Base-by-base conservation (phyloP, 2,797 vertebrate genomes). In the Gallinago nigripennis region DNA sequence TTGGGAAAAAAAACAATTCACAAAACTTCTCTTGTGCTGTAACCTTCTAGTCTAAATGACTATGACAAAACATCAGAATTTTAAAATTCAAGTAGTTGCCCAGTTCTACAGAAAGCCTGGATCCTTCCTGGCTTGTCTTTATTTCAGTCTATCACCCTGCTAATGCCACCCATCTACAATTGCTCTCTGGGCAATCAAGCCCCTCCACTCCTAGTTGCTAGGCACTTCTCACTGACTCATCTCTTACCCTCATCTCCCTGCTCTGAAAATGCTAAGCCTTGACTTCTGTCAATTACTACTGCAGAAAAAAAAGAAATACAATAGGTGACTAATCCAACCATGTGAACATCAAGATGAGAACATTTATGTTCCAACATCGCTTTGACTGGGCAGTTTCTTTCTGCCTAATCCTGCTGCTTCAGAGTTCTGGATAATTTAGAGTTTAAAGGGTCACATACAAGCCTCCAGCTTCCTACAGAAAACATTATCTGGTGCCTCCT, bases 91-190 rank as follows among this genome's bases (percentile, higher is more conserved):
- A 53, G 4, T 33, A 11, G 25, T 37, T 37, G 41, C 20, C 24
- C 43, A 46, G 28, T 82, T 60, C 39, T 58, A 16, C n/a, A 70
- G 20, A 28, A 83, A 82, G 30, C 18, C 28, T 53, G 66, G 25
- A 72, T 58, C 39, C 41, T 69, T 71, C 45, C 33, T 48, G 43
- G 45, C 14, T 58, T 80, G 45, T 48, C 46, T 73, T 69, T 30
- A 17, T 53, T 57, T 78, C 9, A 19, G 23, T 35, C 28, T 25
- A 6, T 31, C 12, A 12, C 39, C 12, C 17, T 25, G 12, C 51
- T 54, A 60, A 24, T 0, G 2, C n/a, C 35, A 54, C 27, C 13
- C 8, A 0, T 15, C 61, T 39, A 50, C 2, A 2, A 12, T 2
- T 35, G 45, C 31, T 64, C 51, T 41, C 50, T 24, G 7, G 9